These are phyloP conservation scores for Drosophila prosaltans DNA, from an alignment of 1,140 invertebrate species.

Conservation along the genomic window DNA sequence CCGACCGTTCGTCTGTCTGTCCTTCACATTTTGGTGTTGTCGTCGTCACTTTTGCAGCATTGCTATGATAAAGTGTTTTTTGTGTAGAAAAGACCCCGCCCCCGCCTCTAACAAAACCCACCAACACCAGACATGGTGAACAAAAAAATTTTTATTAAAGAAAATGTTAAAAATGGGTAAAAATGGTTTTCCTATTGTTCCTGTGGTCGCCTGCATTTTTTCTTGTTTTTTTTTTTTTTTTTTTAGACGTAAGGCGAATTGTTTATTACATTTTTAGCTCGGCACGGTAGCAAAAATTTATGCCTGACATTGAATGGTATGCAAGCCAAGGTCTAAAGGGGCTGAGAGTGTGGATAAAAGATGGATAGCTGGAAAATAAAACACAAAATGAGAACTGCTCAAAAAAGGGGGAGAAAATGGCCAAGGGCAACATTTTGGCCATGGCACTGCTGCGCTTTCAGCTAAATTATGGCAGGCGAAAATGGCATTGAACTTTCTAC, in stretches of 20 bases:
- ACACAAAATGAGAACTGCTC: neutral
- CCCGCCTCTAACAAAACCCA: constrained; percentile 13
- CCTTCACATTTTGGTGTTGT: constrained; percentile 7
- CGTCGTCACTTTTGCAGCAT: constrained; percentile 51
- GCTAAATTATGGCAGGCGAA: constrained; percentile 48
- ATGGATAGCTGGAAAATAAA: constrained; percentile 14
- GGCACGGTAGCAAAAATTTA: constrained; percentile 58
- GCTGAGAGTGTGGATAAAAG: neutral
- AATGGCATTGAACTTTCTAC: constrained; percentile 56
- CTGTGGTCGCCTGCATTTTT: constrained; percentile 44
- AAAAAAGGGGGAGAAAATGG: constrained; percentile 3
- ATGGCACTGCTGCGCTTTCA: constrained; percentile 42
- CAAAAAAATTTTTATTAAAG: constrained; percentile 53
- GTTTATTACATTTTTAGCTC: constrained; percentile 61
- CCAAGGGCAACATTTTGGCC: constrained; percentile 52
- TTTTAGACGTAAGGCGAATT: constrained; percentile 42
- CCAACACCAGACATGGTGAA: constrained; percentile 24
- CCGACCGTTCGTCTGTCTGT: no score
- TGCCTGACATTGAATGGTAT: constrained; percentile 61
- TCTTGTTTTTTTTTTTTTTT: constrained; percentile 21
- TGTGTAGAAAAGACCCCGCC: constrained; percentile 34
- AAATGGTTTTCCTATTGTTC: constrained; percentile 61
- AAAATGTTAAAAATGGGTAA: constrained; percentile 64
- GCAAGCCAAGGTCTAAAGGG: constrained; percentile 27
- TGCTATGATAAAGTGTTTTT: constrained; percentile 64